Evolutionary conservation across 2,888 invertebrate genomes (phyloP).

Genomic region (Ochropacha duplaris): DNA sequence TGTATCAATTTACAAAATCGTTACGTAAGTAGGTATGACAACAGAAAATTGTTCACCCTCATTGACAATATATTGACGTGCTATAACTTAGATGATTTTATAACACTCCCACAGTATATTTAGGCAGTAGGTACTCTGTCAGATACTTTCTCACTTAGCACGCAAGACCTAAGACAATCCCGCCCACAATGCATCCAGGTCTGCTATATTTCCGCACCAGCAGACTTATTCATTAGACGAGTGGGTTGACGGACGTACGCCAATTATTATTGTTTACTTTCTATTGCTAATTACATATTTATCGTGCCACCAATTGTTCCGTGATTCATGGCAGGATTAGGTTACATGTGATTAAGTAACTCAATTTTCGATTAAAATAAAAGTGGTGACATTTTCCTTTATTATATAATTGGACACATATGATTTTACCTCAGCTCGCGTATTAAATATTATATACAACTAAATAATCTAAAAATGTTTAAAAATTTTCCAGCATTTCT

Average conservation of each 20-base stretch:
- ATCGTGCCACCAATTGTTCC: constrained; percentile 34
- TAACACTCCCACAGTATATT: constrained; percentile 12
- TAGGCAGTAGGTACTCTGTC: constrained; percentile 23
- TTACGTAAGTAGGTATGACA: neutral
- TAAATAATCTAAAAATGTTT: neutral
- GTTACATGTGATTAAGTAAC: constrained; percentile 21
- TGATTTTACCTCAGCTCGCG: neutral
- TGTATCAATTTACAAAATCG: no score
- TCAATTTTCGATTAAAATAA: constrained; percentile 16
- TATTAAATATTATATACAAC: neutral
- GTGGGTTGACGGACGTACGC: constrained; percentile 64
- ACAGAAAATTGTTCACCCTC: neutral
- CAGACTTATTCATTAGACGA: constrained; percentile 51
- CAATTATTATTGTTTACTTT: constrained; percentile 74
- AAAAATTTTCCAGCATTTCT: neutral
- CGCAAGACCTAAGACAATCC: constrained; percentile 43
- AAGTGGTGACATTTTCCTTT: constrained; percentile 14
- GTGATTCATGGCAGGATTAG: constrained; percentile 41
- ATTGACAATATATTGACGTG: neutral
- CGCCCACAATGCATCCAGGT: constrained; percentile 63
- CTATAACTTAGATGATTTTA: neutral
- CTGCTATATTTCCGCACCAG: constrained; percentile 53
- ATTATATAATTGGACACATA: neutral
- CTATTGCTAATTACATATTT: constrained; percentile 65
- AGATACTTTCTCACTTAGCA: constrained; percentile 1